Evolutionary conservation across 2,113 vertebrate genomes (phyloP).

Genomic region (Lipophrys pholis): DNA sequence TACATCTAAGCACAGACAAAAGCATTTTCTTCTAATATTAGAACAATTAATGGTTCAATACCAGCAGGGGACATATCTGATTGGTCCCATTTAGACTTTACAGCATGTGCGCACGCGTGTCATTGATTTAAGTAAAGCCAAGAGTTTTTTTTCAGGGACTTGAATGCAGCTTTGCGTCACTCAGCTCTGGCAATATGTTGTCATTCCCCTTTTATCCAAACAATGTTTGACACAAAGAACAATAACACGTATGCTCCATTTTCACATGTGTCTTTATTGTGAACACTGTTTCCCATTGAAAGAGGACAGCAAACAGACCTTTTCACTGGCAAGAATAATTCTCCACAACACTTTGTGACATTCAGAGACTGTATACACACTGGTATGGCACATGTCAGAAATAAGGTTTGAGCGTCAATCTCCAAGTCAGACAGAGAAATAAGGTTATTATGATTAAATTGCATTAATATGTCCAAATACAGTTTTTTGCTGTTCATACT

Average conservation of each 20-base stretch:
- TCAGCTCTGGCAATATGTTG: background rate
- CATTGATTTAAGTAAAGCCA: constrained; percentile 5
- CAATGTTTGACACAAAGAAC: background rate
- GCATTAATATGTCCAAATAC: constrained; percentile 2
- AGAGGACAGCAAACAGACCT: background rate
- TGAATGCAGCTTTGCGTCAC: background rate
- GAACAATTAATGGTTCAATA: constrained; percentile 40
- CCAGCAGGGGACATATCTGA: constrained; percentile 55
- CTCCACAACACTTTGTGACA: background rate
- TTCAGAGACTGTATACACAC: background rate
- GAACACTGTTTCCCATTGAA: constrained; percentile 24
- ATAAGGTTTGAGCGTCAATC: background rate
- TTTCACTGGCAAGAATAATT: constrained; percentile 10
- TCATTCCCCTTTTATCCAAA: background rate
- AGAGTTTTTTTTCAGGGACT: background rate
- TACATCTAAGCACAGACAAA: constrained; percentile 30
- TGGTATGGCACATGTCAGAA: constrained; percentile 2
- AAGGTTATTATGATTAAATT: background rate
- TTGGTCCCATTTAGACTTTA: constrained; percentile 27
- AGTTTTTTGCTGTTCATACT: constrained; percentile 5
- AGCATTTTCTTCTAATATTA: constrained; percentile 58
- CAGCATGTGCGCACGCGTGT: constrained; percentile 80
- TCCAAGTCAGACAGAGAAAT: background rate
- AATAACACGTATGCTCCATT: background rate
- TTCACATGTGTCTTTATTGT: constrained; percentile 62